phyloP scores from a whole-genome alignment of 2,797 vertebrate genomes.

The Gambelia wislizenii region DNA sequence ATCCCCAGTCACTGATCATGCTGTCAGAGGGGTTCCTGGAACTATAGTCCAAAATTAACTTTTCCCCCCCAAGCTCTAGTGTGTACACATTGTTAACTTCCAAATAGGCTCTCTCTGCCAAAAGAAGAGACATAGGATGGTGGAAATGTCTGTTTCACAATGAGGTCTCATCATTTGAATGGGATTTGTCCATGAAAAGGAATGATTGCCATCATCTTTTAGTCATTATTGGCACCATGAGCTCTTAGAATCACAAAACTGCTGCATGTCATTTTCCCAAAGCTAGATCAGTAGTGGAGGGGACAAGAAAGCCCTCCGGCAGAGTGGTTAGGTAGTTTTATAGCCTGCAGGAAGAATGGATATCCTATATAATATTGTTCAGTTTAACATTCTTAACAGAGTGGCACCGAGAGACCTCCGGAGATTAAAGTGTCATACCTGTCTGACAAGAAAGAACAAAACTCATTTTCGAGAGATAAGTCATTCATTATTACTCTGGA shows the following conservation, averaged over 20 bases:
- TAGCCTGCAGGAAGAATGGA: background rate
- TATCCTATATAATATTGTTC: background rate
- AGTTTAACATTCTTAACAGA: background rate
- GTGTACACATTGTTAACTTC: background rate
- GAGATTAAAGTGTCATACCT: constrained; percentile 10
- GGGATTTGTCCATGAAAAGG: background rate
- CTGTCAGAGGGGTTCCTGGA: too few species aligned
- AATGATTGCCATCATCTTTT: background rate
- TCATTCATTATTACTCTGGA: constrained; percentile 27
- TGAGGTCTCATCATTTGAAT: background rate
- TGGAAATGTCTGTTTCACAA: background rate
- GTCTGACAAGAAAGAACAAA: background rate
- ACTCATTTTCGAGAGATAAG: constrained; percentile 20
- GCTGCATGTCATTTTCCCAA: background rate
- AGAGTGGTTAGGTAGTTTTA: background rate
- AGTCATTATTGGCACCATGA: too few species aligned
- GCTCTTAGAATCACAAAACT: background rate
- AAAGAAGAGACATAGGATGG: background rate
- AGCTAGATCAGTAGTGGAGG: background rate
- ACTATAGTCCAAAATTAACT: too few species aligned
- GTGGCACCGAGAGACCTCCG: background rate
- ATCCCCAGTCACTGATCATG: too few species aligned
- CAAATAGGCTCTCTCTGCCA: background rate
- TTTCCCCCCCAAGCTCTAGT: too few species aligned
- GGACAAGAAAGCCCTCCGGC: background rate